phyloP scores from a whole-genome alignment of 2,888 invertebrate genomes.

The Caenorhabditis imperialis region DNA sequence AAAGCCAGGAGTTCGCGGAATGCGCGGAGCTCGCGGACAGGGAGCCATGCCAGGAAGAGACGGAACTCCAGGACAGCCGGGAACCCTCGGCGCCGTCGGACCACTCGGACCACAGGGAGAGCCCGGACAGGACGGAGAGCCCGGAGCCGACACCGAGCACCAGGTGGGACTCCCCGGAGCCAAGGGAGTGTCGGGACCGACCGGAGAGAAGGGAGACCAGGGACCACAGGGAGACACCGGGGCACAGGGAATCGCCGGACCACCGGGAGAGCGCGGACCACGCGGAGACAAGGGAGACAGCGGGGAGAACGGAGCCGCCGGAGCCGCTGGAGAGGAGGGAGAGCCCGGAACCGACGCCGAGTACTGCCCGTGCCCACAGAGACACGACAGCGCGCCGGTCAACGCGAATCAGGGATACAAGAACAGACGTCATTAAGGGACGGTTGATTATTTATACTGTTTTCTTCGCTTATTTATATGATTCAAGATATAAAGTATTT shows the following conservation, averaged over 20 bases:
- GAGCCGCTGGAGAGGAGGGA: conserved; percentile 69
- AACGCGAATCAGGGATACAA: conserved; percentile 46
- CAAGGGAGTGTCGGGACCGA: conserved; percentile 64
- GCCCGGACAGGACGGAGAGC: conserved; percentile 70
- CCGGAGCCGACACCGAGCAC: conserved; percentile 70
- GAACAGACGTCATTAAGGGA: conserved; percentile 49
- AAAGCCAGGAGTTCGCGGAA: conserved; percentile 69
- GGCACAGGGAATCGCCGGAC: conserved; percentile 63
- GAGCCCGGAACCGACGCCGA: conserved; percentile 71
- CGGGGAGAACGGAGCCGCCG: conserved; percentile 63
- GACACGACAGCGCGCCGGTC: conserved; percentile 49
- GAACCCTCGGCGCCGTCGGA: conserved; percentile 65
- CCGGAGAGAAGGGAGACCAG: conserved; percentile 61
- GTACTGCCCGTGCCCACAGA: conserved; percentile 64
- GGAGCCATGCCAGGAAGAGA: conserved; percentile 73
- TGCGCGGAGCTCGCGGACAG: conserved; percentile 75
- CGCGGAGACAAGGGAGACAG: conserved; percentile 68
- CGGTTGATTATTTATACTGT: conserved; percentile 13
- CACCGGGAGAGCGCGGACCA: conserved; percentile 72
- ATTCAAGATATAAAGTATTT: not conserved
- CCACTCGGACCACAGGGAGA: conserved; percentile 66
- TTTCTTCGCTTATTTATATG: conserved; percentile 35
- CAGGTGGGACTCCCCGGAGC: conserved; percentile 70
- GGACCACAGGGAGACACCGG: conserved; percentile 66
- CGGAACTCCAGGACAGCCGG: conserved; percentile 70